Evolutionary conservation across 2,113 vertebrate genomes (phyloP).

Genomic region (Syngnathus scovelli): DNA sequence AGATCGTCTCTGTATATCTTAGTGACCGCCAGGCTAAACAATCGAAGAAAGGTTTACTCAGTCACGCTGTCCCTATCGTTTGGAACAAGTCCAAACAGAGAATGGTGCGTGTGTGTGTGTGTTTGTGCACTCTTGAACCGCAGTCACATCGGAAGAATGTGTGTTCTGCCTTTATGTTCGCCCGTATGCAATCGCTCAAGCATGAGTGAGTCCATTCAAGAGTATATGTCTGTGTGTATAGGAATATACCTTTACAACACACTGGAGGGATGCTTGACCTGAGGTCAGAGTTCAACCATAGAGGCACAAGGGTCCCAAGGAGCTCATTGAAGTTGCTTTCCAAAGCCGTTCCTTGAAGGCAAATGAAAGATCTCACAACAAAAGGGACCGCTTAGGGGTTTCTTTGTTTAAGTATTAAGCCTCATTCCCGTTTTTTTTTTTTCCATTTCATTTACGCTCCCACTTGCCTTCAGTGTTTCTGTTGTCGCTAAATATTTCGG

Average conservation of each 20-base stretch:
- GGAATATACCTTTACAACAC: slow-evolving; percentile 43
- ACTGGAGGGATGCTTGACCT: slow-evolving; percentile 40
- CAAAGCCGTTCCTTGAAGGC: slow-evolving; percentile 36
- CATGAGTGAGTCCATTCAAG: slow-evolving; percentile 37
- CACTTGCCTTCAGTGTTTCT: slow-evolving; percentile 21
- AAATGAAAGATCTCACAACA: slow-evolving; percentile 48
- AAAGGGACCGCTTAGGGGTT: slow-evolving; percentile 30
- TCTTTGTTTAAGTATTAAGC: slow-evolving; percentile 48
- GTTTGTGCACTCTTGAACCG: slow-evolving; percentile 1
- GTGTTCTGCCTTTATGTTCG: slow-evolving; percentile 15
- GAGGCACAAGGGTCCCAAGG: slow-evolving; percentile 21
- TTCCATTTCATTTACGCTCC: slow-evolving; percentile 26
- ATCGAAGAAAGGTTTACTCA: slow-evolving; percentile 58
- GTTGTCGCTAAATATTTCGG: slow-evolving; percentile 8
- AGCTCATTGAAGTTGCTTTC: slow-evolving; percentile 36
- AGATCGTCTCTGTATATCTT: slow-evolving; percentile 43
- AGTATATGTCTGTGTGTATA: slow-evolving; percentile 34
- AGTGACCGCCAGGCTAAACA: slow-evolving; percentile 56
- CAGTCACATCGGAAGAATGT: slow-evolving; percentile 4
- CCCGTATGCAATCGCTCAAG: slow-evolving; percentile 28
- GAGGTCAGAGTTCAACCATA: slow-evolving; percentile 48
- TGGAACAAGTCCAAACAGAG: slow-evolving; percentile 25
- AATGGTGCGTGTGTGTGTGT: slow-evolving; percentile 8
- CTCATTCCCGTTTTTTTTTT: neutral
- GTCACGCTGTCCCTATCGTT: slow-evolving; percentile 29